Percentiles rank a stretch among this genome's conserved stretches.
These are phyloP conservation scores for Sigmodon hispidus DNA, from an alignment of 2,113 vertebrate species.

Conservation along the genomic window DNA sequence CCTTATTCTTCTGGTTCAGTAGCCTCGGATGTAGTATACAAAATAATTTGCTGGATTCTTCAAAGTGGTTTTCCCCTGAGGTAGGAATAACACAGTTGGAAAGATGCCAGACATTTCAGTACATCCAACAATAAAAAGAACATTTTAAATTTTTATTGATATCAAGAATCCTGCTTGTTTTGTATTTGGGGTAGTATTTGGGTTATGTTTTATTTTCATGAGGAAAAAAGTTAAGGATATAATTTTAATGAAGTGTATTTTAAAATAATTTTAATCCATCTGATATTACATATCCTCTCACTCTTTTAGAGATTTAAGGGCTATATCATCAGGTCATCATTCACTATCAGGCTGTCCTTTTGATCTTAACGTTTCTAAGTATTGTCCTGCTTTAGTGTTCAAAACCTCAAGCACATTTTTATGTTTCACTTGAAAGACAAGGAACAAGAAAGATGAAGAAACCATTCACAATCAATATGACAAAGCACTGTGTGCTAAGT, in stretches of 20 bases:
- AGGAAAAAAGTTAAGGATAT: neutral
- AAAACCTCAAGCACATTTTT: constrained; percentile 26
- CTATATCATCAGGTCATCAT: constrained; percentile 7
- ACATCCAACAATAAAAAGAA: constrained; percentile 53
- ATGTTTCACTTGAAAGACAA: neutral
- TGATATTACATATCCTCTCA: neutral
- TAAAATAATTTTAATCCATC: constrained; percentile 26
- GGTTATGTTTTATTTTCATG: neutral
- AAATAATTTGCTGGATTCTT: constrained; percentile 63
- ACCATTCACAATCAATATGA: neutral
- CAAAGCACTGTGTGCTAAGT: neutral
- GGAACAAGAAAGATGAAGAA: neutral
- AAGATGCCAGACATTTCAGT: constrained; percentile 63
- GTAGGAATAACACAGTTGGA: constrained; percentile 48
- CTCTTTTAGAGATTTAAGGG: neutral
- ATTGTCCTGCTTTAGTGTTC: neutral
- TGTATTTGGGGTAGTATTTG: neutral
- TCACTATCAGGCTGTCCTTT: neutral
- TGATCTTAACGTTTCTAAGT: neutral
- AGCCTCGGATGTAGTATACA: constrained; percentile 60
- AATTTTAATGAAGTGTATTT: constrained; percentile 9
- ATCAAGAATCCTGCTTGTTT: constrained; percentile 28
- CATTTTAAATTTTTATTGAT: constrained; percentile 52
- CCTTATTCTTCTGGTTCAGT: constrained; percentile 40
- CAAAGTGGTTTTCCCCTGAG: constrained; percentile 58